Conservation (phyloP, 1,140 invertebrate genomes). For the Battus philenor region DNA sequence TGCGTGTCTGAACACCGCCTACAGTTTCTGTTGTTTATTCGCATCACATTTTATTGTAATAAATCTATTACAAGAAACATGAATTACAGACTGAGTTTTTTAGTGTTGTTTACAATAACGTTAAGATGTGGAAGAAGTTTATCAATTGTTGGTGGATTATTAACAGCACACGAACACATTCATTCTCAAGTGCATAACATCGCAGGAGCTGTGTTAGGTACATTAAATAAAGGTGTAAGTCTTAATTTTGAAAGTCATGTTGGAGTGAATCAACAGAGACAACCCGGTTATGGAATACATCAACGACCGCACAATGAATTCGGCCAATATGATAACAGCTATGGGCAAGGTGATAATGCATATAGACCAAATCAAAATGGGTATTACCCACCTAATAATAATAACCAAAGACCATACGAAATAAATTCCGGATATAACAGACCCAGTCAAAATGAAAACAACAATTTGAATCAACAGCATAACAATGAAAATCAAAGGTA, state of each 20-base stretch:
- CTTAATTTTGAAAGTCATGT: conserved; percentile 22
- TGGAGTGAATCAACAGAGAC: conserved; percentile 13
- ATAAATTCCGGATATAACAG: neutral
- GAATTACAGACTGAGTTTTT: conserved; percentile 20
- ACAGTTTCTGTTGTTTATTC: conserved; percentile 1
- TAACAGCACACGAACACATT: conserved; percentile 18
- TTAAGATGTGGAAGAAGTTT: conserved; percentile 25
- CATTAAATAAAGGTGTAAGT: conserved; percentile 22
- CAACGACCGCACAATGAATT: conserved; percentile 8
- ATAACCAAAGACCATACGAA: conserved; percentile 3
- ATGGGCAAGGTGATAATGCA: conserved; percentile 11
- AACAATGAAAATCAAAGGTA: conserved; percentile 15
- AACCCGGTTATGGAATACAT: conserved; percentile 2
- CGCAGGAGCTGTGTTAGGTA: conserved; percentile 22
- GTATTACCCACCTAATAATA: conserved; percentile 12
- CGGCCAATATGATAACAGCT: conserved; percentile 3
- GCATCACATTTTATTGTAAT: neutral
- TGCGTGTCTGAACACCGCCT: conserved; percentile 2
- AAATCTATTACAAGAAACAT: conserved; percentile 17
- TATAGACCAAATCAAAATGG: conserved; percentile 6
- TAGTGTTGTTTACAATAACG: conserved; percentile 24
- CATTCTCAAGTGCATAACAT: conserved; percentile 21
- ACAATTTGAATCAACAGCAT: conserved; percentile 16
- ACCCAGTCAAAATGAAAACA: neutral
- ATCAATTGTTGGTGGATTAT: conserved; percentile 23